These are phyloP conservation scores for Meriones unguiculatus DNA, from an alignment of 2,113 vertebrate genomes.

Conservation along the genomic window DNA sequence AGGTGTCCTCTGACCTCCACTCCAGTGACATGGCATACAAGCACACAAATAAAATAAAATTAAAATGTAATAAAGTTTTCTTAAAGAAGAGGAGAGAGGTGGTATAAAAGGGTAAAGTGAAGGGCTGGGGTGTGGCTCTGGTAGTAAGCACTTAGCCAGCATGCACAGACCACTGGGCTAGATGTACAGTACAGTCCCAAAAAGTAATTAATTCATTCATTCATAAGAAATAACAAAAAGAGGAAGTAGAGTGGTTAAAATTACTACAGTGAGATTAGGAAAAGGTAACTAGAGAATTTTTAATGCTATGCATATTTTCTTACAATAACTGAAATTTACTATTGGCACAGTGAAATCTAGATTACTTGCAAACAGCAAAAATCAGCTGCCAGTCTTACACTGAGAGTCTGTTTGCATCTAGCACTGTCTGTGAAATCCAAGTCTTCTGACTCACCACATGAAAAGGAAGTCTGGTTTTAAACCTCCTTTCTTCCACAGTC, in stretches of 20 bases:
- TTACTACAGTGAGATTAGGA: neutral
- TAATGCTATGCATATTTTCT: slow-evolving; percentile 44
- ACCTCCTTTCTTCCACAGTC: slow-evolving; percentile 54
- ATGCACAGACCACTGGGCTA: neutral
- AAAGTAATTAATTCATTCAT: neutral
- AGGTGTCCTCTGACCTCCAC: neutral
- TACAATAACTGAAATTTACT: slow-evolving; percentile 19
- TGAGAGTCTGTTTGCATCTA: neutral
- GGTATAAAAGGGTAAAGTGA: neutral
- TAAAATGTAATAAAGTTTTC: neutral
- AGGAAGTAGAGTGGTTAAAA: neutral
- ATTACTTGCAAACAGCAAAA: slow-evolving; percentile 7
- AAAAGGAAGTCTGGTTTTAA: slow-evolving; percentile 65
- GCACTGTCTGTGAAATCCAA: slow-evolving; percentile 15
- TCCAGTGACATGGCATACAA: neutral
- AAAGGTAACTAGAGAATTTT: neutral
- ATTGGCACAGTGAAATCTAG: slow-evolving; percentile 3
- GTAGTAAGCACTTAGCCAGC: neutral
- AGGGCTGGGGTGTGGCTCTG: neutral
- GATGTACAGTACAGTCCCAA: neutral
- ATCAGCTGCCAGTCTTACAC: neutral
- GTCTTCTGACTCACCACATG: neutral
- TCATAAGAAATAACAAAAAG: neutral
- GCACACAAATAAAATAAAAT: neutral
- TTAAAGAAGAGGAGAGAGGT: neutral